These are phyloP conservation scores for Bubo bubo DNA, from an alignment of 2,113 vertebrate genomes.

Conservation along the genomic window DNA sequence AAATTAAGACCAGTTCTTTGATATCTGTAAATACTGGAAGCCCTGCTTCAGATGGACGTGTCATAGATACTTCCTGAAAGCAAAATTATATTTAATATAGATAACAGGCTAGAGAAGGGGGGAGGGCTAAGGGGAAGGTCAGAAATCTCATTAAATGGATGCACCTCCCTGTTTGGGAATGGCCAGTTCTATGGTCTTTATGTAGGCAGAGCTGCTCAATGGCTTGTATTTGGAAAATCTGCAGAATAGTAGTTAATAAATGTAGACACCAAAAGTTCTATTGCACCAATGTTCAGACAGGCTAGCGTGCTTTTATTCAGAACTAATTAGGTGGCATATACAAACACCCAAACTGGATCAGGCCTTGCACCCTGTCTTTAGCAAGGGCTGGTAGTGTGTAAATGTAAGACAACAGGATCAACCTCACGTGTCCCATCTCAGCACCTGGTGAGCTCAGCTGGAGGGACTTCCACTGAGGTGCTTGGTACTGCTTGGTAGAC, in stretches of 20 bases:
- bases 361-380: neutral
- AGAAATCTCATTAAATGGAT: neutral
- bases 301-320: neutral
- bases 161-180: neutral
- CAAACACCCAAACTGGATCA: neutral
- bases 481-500: neutral
- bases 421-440: accelerated
- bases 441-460: neutral
- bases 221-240: neutral
- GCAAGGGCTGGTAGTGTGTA: neutral
- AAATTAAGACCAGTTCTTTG: constrained; percentile 63
- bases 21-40: constrained; percentile 70
- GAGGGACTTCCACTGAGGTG: neutral
- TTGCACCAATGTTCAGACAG: neutral
- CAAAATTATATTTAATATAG: constrained; percentile 50
- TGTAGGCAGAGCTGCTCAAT: neutral
- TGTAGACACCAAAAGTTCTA: neutral
- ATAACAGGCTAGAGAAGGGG: neutral
- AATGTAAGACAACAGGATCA: neutral
- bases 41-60: constrained; percentile 1
- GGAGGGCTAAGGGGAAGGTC: neutral
- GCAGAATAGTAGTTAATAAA: neutral
- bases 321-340: neutral
- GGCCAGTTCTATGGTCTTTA: neutral
- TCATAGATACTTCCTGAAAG: constrained; percentile 61